A percentile compares a stretch with the other conserved stretches of the same genome.
phyloP scores from a whole-genome alignment of 2,797 vertebrate genomes.

The Synanceia verrucosa region DNA sequence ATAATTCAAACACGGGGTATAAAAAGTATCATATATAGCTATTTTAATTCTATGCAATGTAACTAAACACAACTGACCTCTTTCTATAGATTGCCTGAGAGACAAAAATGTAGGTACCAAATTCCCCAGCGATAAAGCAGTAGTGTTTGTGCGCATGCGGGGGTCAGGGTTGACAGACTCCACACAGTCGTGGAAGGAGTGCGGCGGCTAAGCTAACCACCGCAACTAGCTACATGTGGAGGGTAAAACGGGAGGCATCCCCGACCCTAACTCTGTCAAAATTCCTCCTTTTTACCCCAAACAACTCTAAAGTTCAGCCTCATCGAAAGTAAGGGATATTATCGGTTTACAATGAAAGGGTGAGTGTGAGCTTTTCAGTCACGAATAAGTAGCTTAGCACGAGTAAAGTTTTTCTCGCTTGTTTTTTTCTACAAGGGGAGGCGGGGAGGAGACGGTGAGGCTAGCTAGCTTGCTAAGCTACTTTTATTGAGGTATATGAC shows the following conservation, averaged over 20 bases:
- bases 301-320: slow-evolving; percentile 65
- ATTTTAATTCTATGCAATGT: background rate
- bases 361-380: slow-evolving; percentile 78
- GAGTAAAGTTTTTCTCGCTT: slow-evolving; percentile 81
- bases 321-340: slow-evolving; percentile 70
- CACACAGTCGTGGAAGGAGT: slow-evolving; percentile 78
- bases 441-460: slow-evolving; percentile 74
- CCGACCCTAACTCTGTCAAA: slow-evolving; percentile 79
- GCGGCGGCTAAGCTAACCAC: slow-evolving; percentile 78
- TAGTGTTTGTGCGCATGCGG: slow-evolving; percentile 69
- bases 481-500: slow-evolving; percentile 41
- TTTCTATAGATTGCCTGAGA: slow-evolving; percentile 14
- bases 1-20: background rate
- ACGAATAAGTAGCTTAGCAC: slow-evolving; percentile 66
- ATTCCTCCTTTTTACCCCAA: slow-evolving; percentile 58
- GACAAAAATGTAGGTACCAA: background rate
- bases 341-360: slow-evolving; percentile 86
- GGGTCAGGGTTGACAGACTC: slow-evolving; percentile 79
- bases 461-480: slow-evolving; percentile 71
- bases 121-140: rapidly evolving
- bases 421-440: slow-evolving; percentile 75
- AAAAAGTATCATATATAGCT: rapidly evolving
- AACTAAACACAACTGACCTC: background rate
- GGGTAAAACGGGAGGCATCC: slow-evolving; percentile 83
- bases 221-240: slow-evolving; percentile 86